Evolutionary conservation across 1,140 invertebrate genomes (phyloP).

Genomic region (Ips typographus): DNA sequence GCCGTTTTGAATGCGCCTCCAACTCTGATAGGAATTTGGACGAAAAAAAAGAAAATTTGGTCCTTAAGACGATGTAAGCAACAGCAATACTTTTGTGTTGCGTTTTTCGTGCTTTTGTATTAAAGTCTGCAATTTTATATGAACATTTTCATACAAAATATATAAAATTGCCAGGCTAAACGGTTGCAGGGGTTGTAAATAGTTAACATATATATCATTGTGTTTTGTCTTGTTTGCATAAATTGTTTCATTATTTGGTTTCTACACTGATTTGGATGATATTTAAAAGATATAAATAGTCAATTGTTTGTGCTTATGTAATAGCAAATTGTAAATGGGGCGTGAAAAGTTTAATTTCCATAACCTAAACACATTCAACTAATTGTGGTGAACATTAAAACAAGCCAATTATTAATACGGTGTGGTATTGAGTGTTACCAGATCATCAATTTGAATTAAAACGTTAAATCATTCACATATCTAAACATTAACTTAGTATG

Average conservation of each 20-base stretch:
- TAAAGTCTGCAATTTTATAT: background rate
- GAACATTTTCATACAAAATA: background rate
- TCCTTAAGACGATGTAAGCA: conserved; percentile 34
- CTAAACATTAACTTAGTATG: no score
- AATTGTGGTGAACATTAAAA: no score
- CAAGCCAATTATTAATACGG: no score
- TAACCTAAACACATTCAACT: no score
- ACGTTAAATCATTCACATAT: no score
- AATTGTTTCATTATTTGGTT: background rate
- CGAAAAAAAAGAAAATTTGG: conserved; percentile 33
- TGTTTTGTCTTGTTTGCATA: conserved; percentile 5
- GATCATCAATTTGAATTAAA: no score
- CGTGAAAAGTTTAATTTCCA: no score
- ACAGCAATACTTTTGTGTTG: conserved; percentile 8
- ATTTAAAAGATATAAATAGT: no score
- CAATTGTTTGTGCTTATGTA: no score
- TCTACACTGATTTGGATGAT: no score
- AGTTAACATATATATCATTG: background rate
- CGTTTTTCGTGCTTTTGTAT: conserved; percentile 7
- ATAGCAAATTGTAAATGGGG: no score
- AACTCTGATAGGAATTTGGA: conserved; percentile 33
- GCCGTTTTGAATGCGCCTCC: conserved; percentile 30
- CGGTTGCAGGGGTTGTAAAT: background rate
- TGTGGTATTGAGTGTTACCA: no score
- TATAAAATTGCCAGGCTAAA: background rate